Conservation (phyloP, 2,888 invertebrate species). For the Buathra laborator region DNA sequence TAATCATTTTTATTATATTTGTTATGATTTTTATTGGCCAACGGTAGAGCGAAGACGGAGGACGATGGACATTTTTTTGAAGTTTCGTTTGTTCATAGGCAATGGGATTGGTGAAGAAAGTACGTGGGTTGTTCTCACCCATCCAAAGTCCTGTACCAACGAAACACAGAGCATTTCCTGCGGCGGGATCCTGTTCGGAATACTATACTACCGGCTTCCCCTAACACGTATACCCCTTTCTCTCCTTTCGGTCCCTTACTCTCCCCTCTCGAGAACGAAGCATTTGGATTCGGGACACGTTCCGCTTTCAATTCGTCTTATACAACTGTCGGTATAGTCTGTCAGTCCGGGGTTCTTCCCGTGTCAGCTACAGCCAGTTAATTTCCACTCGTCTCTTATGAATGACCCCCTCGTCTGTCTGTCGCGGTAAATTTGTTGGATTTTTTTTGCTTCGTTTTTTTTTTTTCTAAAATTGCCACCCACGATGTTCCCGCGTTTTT, state of each 20-base stretch:
- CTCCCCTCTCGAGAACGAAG: conserved; percentile 55
- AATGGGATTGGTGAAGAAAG: conserved; percentile 17
- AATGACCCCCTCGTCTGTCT: conserved; percentile 66
- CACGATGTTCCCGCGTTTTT: conserved; percentile 46
- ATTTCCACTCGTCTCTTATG: conserved; percentile 71
- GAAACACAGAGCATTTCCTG: conserved; percentile 47
- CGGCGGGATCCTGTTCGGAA: conserved; percentile 51
- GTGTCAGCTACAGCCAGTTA: conserved; percentile 72
- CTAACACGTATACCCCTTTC: conserved; percentile 57
- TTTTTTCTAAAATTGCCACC: conserved; percentile 62
- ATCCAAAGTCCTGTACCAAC: conserved; percentile 28
- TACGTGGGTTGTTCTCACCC: conserved; percentile 37
- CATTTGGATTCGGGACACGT: conserved; percentile 71
- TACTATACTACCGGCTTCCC: conserved; percentile 59
- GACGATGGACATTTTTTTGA: conserved; percentile 15
- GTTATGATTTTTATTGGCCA: neutral
- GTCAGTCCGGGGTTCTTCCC: conserved; percentile 68
- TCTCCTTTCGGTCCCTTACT: conserved; percentile 37
- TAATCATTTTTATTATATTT: neutral
- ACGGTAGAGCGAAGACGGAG: neutral
- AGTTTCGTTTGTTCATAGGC: conserved; percentile 33
- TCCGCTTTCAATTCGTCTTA: conserved; percentile 73
- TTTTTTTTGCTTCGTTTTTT: conserved; percentile 32
- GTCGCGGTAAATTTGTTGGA: conserved; percentile 67
- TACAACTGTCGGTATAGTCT: conserved; percentile 72